Evolutionary conservation across 92 coral and sea anemone genomes (phyloP), one percentile per base, ranked within the genome.

Genomic region (Epizoanthus stellaris): DNA sequence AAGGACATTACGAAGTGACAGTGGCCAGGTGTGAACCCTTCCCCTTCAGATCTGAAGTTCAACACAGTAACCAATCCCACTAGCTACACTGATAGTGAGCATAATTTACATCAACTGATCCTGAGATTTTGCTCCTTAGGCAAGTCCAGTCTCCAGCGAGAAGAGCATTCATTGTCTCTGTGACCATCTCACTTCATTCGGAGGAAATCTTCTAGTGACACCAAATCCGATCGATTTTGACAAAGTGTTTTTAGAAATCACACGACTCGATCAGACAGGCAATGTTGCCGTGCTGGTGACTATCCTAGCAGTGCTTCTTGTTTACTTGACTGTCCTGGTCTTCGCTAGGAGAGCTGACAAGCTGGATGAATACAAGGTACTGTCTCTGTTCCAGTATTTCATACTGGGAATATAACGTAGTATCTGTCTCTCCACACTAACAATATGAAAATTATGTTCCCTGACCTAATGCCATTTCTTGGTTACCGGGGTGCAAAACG

Each of bases 201-300:
- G 90, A 15, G 90, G 90, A 57, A 53, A 83, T 61, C 54, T 87
- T 8, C 36, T 87, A 14, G 86, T 87, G 7, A 54, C 85, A 71
- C 90, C 90, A 15, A 87, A 87, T 87, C 90, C 90, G 16, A 87
- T 87, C 66, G 90, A 87, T 36, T 87, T 87, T 30, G 90, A 87
- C 73, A 73, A 52, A 30, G 88, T 88, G 52, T 9, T 88, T 30
- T 52, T 88, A 15, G 91, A 88, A 58, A 53, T 88, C 77, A 73
- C 67, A 38, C 40, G 54, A 45, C 73, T 82, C 10, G 84, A 54
- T 0, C 84, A 88, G n/a, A 82, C 84, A 64, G 88, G 91, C 36
- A 88, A 88, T 54, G 87, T 82, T 17, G 80, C 87, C 2, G 91
- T 88, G 36, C 45, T 88, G 70, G 84, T 75, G 23, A 88, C 91